Evolutionary conservation across 2,113 vertebrate genomes (phyloP), one percentile per base, ranked within the genome.

Genomic region (Poicephalus meyeri): DNA sequence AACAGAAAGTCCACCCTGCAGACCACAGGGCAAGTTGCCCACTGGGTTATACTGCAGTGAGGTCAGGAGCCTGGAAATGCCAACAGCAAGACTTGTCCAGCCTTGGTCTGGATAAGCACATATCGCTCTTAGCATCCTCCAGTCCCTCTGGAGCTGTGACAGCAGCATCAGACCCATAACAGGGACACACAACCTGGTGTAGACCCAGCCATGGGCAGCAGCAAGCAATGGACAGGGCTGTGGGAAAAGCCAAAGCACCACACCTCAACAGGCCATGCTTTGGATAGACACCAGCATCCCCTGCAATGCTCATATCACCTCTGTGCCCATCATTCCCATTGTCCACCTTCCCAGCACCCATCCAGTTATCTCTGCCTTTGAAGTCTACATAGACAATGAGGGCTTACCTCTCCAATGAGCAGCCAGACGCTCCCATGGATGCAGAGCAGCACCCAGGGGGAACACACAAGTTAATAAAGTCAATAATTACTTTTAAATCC

Each of bases 381-480:
- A n/a, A 29, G 44, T 4, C 66, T 16, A 26, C 28, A 3, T 2
- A 16, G 56, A 44, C 50, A 69, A 7, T 7, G 4, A 4, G 16
- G 35, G 17, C 29, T 23, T 53, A n/a, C 63, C 50, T 31, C 68
- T 47, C 44, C 56, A 24, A 37, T 1, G 4, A 87, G 76, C 58
- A 89, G 79, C 50, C 72, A 37, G 46, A 35, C 0, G 0, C 39
- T 49, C 65, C 7, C 7, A 0, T 7, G 56, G 66, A 24, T 47
- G 46, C 69, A 46, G 26, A 88, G 65, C 56, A 80, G 79, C 8
- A 14, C 14, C n/a, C 35, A 25, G 29, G 16, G 23, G 52, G 42
- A 65, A 83, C 1, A 0, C 3, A 11, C 3, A 49, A 66, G 56
- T 7, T 29, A 42, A 15, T 20, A 70, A 41, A 70, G 56, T 16